phyloP scores from a whole-genome alignment of 2,113 vertebrate species.

The Neomonachus schauinslandi region DNA sequence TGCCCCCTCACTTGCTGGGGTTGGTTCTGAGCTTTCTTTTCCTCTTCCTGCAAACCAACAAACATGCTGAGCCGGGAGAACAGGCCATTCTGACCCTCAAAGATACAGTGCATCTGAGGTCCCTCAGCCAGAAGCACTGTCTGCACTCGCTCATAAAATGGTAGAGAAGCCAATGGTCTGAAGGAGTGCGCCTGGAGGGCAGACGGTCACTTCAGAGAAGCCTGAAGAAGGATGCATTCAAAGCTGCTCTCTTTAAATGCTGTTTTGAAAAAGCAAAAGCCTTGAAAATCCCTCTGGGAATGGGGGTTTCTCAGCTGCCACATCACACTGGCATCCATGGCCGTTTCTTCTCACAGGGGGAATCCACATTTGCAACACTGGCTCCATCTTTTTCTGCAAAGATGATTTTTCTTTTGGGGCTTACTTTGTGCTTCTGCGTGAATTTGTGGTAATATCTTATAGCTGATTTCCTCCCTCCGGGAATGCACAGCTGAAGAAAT shows the following conservation, averaged over 20 bases:
- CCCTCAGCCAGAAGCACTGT: not conserved
- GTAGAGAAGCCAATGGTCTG: not conserved
- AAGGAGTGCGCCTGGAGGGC: accelerated
- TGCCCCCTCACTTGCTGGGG: not conserved
- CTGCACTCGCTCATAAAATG: not conserved
- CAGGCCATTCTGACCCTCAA: not conserved
- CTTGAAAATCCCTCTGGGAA: not conserved
- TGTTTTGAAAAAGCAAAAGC: not conserved
- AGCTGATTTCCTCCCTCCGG: not conserved
- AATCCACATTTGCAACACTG: not conserved
- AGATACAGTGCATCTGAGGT: not conserved
- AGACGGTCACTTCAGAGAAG: not conserved
- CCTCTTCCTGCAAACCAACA: not conserved
- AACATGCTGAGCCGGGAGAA: not conserved
- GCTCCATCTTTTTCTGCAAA: not conserved
- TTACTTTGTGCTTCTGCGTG: not conserved
- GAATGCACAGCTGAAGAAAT: not conserved
- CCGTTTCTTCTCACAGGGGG: accelerated
- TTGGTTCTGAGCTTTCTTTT: not conserved
- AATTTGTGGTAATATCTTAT: not conserved
- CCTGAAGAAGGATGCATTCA: not conserved
- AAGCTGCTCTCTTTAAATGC: not conserved
- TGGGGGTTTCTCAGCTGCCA: not conserved
- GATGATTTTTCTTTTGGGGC: not conserved
- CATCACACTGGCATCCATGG: accelerated